Conservation (phyloP, 2,113 vertebrate genomes). For the Hippopotamus amphibius region DNA sequence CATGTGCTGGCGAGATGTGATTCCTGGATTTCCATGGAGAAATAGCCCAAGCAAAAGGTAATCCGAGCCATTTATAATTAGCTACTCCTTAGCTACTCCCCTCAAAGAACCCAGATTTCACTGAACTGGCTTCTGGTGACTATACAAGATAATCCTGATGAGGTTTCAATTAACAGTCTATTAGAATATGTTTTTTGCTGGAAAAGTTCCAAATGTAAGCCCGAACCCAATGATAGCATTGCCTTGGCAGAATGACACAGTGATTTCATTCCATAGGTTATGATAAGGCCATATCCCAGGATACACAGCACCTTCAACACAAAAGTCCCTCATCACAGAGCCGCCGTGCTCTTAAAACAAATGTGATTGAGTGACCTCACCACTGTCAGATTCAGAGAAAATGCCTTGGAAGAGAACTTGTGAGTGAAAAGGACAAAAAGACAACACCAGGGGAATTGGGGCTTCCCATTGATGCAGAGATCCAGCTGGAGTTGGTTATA, state of each 20-base stretch:
- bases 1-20: background rate
- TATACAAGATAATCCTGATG: background rate
- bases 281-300: conserved; percentile 55
- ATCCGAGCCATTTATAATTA: conserved; percentile 9
- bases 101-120: conserved; percentile 38
- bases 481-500: conserved; percentile 72
- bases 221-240: conserved; percentile 55
- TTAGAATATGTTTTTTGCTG: conserved; percentile 42
- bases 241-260: conserved; percentile 58
- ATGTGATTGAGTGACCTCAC: conserved; percentile 69
- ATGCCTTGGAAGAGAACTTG: conserved; percentile 69
- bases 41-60: background rate
- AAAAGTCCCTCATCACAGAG: conserved; percentile 58
- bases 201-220: conserved; percentile 35
- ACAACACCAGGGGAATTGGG: conserved; percentile 39
- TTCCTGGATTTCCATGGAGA: background rate
- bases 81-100: background rate
- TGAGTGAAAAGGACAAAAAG: conserved; percentile 62
- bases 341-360: conserved; percentile 55
- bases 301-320: conserved; percentile 37
- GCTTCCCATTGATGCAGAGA: conserved; percentile 67
- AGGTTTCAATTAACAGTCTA: background rate
- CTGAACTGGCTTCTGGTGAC: conserved; percentile 62
- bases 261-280: conserved; percentile 66
- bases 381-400: conserved; percentile 64